Base-by-base conservation (phyloP, 2,888 invertebrate species). In the Thalpophila matura region DNA sequence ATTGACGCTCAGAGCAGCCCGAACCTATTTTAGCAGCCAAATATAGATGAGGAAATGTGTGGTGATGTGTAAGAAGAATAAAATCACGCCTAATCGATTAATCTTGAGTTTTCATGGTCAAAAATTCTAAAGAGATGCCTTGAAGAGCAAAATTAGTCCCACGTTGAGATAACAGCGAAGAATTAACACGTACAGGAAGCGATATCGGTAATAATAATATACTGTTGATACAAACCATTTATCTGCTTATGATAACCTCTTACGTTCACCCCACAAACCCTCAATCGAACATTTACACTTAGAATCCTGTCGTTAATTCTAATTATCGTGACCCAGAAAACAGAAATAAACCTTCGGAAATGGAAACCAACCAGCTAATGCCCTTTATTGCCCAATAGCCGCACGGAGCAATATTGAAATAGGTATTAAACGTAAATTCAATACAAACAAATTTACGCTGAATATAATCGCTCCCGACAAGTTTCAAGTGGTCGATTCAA, bases 1-100 rank as follows among this genome's bases (percentile, higher is more conserved):
- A 90, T 86, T 83, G 78, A 87, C 83, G 84, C 82, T 80, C 66
- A 72, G 66, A 76, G 73, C 64, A 27, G 18, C 12, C 12, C 31
- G 42, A 38, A 31, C 9, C 75, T 77, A 76, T 80, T 79, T 83
- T 78, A 69, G 80, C 54, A 70, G 74, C 70, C 69, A 70, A 80
- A 83, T 83, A 77, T 75, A 81, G 74, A 81, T 50, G 70, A 77
- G 79, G 79, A 79, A 74, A 67, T 65, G 35, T 43, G 6, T 59
- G 37, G 14, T 35, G 20, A 51, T 20, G 46, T 64, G 64, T 71
- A 76, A 74, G 66, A 69, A 63, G 55, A 67, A 71, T 66, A 64
- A 66, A 58, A 61, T 68, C 77, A 69, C 56, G 74, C 12, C 46
- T 63, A 53, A 71, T 51, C 55, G 24, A 68, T 79, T 66, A 61